Evolutionary conservation across 2,888 invertebrate genomes (phyloP).

Genomic region (Oscheius sp.): DNA sequence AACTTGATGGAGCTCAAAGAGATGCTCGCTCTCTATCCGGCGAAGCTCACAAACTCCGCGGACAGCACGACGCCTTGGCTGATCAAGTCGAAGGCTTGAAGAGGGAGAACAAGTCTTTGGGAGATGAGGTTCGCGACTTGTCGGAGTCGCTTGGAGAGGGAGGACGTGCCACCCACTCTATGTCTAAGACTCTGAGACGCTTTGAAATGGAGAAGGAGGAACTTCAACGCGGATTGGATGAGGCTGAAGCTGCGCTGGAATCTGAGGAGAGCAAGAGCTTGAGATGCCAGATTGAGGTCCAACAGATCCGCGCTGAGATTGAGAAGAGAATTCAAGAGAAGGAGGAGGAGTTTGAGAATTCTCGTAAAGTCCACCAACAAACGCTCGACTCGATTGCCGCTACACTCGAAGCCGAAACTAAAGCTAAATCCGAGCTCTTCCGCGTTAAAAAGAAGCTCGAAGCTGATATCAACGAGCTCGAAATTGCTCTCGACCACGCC

Average conservation of each 20-base stretch:
- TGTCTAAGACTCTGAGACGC: slow-evolving; percentile 97
- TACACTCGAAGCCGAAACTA: slow-evolving; percentile 91
- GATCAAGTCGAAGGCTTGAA: slow-evolving; percentile 89
- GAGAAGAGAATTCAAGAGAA: slow-evolving; percentile 99
- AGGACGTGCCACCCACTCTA: slow-evolving; percentile 97
- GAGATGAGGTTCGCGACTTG: slow-evolving; percentile 81
- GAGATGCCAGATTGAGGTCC: slow-evolving; percentile 82
- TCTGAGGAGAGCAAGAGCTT: slow-evolving; percentile 91
- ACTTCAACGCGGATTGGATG: slow-evolving; percentile 84
- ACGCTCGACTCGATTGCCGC: slow-evolving; percentile 99
- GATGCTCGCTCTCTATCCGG: slow-evolving; percentile 99
- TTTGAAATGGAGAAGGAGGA: slow-evolving; percentile 99
- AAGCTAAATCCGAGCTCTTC: slow-evolving; percentile 81
- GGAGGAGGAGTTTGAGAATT: slow-evolving; percentile 99
- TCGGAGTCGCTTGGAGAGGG: slow-evolving; percentile 81
- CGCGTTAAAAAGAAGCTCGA: slow-evolving; percentile 86
- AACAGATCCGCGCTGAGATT: slow-evolving; percentile 98
- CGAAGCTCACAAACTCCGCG: slow-evolving; percentile 79
- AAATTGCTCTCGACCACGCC: slow-evolving; percentile 97
- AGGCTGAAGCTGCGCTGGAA: slow-evolving; percentile 92
- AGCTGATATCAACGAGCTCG: slow-evolving; percentile 99
- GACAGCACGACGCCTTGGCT: slow-evolving; percentile 64
- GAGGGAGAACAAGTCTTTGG: slow-evolving; percentile 91
- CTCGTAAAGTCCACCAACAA: slow-evolving; percentile 84
- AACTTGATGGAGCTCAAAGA: slow-evolving; percentile 97